Percentiles rank a stretch among this genome's conserved stretches.
Conservation (phyloP, 1,140 invertebrate species). For the Pogonus chalceus region DNA sequence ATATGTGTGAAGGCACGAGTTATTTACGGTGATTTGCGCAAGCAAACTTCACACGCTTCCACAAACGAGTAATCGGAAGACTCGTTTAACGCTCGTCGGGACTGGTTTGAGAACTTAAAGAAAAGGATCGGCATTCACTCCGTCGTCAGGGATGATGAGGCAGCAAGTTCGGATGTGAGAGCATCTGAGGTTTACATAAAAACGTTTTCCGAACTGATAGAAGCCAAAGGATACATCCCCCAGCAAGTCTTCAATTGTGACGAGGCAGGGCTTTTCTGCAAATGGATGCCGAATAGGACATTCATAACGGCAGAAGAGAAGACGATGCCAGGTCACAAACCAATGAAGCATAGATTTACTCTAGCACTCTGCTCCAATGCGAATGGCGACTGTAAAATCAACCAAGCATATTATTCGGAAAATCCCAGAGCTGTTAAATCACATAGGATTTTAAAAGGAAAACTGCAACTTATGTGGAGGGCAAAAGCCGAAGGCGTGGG, state of each 20-base stretch:
- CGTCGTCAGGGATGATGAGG: background rate
- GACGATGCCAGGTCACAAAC: background rate
- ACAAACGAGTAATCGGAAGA: no score
- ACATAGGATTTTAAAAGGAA: slow-evolving; percentile 21
- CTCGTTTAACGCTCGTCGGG: no score
- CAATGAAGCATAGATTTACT: background rate
- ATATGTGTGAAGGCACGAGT: no score
- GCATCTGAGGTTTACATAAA: background rate
- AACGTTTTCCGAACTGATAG: background rate
- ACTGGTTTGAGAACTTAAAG: background rate
- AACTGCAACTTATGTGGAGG: slow-evolving; percentile 32
- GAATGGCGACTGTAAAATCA: background rate
- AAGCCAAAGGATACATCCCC: background rate
- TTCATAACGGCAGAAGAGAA: background rate
- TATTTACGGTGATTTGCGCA: no score
- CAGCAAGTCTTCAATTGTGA: background rate
- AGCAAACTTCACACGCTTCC: no score
- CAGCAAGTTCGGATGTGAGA: background rate
- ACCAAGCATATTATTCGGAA: slow-evolving; percentile 31
- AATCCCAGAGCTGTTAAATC: slow-evolving; percentile 34
- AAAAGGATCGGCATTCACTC: background rate
- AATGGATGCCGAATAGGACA: background rate
- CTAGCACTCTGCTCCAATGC: background rate
- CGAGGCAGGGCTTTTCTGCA: background rate
- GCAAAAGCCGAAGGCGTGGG: slow-evolving; percentile 33